Evolutionary conservation across 1,140 invertebrate species (phyloP), one percentile per base, ranked within the genome.

Genomic region (Bilobella aurantiaca): DNA sequence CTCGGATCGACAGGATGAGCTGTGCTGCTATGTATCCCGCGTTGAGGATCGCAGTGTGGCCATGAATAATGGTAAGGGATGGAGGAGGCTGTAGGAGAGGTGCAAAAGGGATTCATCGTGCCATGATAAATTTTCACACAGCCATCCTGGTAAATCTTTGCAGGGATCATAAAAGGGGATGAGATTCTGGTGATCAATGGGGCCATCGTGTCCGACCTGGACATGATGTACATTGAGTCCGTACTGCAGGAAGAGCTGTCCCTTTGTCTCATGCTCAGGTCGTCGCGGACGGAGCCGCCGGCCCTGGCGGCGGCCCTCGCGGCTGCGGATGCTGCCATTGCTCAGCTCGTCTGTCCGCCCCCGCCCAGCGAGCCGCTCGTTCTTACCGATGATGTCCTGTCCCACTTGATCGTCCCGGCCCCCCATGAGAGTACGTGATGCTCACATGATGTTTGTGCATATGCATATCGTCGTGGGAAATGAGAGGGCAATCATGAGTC

Each of bases 121-220:
- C n/a, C n/a, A n/a, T n/a, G n/a, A n/a, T n/a, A n/a, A n/a, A n/a
- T n/a, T n/a, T n/a, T n/a, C n/a, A n/a, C n/a, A n/a, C n/a, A n/a
- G n/a, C n/a, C n/a, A n/a, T n/a, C n/a, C n/a, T n/a, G n/a, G n/a
- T n/a, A n/a, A n/a, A n/a, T n/a, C n/a, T n/a, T n/a, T n/a, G n/a
- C 82, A 94, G 93, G 93, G 75, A 89, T 98, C 75, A 93, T 93
- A 76, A 93, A 96, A 80, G 89, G 92, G 73, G 95, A 98, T 79
- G 94, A 98, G 80, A 96, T 98, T 76, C 93, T 98, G 85, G 93
- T 98, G 74, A 96, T 98, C 78, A 98, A 98, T 80, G 91, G 94
- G 68, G 92, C 93, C 68, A 92, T 97, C 75, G 93, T 98, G 49
- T 93, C 90, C 69, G 94, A 97, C 80, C 82, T 98, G 79, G 93